These are phyloP conservation scores for Tenthredo livida DNA, from an alignment of 2,888 invertebrate genomes.

Conservation along the genomic window DNA sequence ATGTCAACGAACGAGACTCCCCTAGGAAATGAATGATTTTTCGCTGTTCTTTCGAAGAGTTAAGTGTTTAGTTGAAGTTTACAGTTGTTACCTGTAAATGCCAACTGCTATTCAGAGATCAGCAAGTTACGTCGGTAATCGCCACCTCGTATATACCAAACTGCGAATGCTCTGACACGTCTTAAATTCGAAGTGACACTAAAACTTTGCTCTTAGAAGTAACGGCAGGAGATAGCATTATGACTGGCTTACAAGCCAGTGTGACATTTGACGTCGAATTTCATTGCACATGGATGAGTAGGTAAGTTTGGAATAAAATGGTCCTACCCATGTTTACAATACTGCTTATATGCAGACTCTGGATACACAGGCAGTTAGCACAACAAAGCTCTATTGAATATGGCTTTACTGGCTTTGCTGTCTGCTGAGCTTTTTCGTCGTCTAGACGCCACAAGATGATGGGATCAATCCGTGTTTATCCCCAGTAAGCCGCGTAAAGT, in stretches of 20 bases:
- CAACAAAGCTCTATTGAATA: conserved; percentile 43
- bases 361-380: conserved; percentile 25
- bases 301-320: conserved; percentile 36
- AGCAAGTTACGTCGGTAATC: conserved; percentile 6
- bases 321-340: conserved; percentile 3
- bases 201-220: conserved; percentile 30
- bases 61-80: not conserved
- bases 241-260: not conserved
- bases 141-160: not conserved
- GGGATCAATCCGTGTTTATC: conserved; percentile 49
- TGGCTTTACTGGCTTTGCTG: conserved; percentile 40
- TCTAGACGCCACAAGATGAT: conserved; percentile 46
- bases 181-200: conserved; percentile 30
- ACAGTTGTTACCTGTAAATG: not conserved
- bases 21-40: not conserved
- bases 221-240: not conserved
- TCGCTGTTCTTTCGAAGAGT: not conserved
- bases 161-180: conserved; percentile 1
- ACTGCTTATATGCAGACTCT: conserved; percentile 24
- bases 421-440: conserved; percentile 46
- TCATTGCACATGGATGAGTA: not conserved
- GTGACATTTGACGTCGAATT: not conserved
- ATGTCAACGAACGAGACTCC: not conserved
- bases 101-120: conserved; percentile 2
- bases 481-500: conserved; percentile 28